Evolutionary conservation across 2,113 vertebrate species (phyloP).

Genomic region (Crypturellus undulatus): DNA sequence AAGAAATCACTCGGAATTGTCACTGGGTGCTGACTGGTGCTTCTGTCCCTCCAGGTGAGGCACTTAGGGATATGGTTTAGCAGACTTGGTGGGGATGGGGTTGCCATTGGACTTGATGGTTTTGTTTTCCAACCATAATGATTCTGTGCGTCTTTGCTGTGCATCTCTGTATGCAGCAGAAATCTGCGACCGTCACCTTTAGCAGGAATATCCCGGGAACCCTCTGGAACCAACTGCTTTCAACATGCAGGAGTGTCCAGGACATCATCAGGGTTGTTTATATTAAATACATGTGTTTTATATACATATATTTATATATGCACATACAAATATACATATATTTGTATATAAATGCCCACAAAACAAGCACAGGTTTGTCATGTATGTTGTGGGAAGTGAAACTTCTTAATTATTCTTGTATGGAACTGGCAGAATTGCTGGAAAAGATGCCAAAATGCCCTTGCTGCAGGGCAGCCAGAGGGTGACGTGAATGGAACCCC

Average conservation of each 20-base stretch:
- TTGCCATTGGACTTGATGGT: no score
- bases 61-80: no score
- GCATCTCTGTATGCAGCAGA: rapidly evolving
- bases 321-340: no score
- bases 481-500: rapidly evolving
- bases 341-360: background rate
- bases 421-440: background rate
- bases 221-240: background rate
- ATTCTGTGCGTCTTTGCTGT: background rate
- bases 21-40: no score
- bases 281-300: background rate
- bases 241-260: background rate
- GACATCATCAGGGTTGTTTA: rapidly evolving
- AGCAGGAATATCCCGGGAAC: background rate
- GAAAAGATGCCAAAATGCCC: background rate
- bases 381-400: background rate
- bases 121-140: no score
- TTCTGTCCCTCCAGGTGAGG: no score
- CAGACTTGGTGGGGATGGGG: no score
- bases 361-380: background rate
- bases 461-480: background rate
- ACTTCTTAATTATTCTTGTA: rapidly evolving
- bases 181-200: rapidly evolving
- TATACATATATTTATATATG: background rate
- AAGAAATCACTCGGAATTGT: no score